Evolutionary conservation across 2,797 vertebrate genomes (phyloP), one percentile per base, ranked within the genome.

Genomic region (Hydrolagus colliei): DNA sequence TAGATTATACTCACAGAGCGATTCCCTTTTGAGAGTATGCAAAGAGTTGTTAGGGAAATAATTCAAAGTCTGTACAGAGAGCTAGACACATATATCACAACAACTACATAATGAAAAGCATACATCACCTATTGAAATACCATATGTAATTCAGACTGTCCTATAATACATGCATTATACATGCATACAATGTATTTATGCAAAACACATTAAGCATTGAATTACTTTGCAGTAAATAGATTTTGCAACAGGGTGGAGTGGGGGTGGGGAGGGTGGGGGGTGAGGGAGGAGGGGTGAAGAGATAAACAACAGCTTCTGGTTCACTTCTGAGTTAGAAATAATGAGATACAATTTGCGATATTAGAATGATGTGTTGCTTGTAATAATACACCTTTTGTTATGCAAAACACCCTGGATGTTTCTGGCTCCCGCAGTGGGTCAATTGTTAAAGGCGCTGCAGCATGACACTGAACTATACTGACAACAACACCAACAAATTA

Each of bases 91-190:
- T 77, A 61, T 59, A 77, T 77, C 35, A 77, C 52, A 59, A 10
- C 52, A 59, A 77, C 75, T 77, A 61, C 74, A 76, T 76, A 77
- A 61, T 77, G 52, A 77, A 61, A 77, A 59, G 52, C 75, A 77
- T 77, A 77, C 1, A 77, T 77, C 75, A 77, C 9, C 2, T 0
- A 10, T 10, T 77, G 18, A 77, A 61, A 77, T n/a, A 18, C 41
- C n/a, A n/a, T 12, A 77, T 12, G 1, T 41, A 59, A 77, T 61
- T 77, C 61, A 77, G 41, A 18, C 18, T 18, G 10, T 61, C 20
- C 18, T n/a, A 20, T 9, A 61, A 61, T 77, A 59, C 75, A 16
- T 77, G 52, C 75, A 9, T 16, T n/a, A n/a, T n/a, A n/a, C n/a
- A n/a, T n/a, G n/a, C n/a, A 61, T 52, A 52, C 41, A 52, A 52